A percentile compares a stretch with the other conserved stretches of the same genome.
Conservation (phyloP, 2,797 vertebrate genomes). For the Rhodeus uyekii region DNA sequence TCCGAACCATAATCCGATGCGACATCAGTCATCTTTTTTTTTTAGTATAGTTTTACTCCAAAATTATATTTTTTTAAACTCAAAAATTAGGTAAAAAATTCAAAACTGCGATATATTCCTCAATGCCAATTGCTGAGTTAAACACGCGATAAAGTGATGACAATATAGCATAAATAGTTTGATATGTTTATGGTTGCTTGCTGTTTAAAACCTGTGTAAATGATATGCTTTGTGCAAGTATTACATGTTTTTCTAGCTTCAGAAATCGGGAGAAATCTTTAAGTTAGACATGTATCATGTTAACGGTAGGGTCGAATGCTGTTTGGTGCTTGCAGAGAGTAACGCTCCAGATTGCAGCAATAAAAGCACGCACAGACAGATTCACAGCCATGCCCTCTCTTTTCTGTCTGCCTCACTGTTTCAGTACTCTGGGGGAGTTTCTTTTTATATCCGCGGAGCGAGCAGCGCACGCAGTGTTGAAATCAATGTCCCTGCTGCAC, state of each 20-base stretch:
- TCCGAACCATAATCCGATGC: not conserved
- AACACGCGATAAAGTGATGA: not conserved
- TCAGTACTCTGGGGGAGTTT: constrained; percentile 1
- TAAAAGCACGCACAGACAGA: not conserved
- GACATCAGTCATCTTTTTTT: not conserved
- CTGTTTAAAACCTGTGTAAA: not conserved
- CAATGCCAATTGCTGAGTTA: not conserved
- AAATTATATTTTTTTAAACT: too few relatives aligned
- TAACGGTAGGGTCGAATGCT: not conserved
- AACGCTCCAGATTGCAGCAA: constrained; percentile 8
- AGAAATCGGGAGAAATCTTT: not conserved
- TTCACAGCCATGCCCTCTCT: constrained; percentile 12
- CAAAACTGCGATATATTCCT: not conserved
- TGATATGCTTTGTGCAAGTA: not conserved
- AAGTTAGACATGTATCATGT: not conserved
- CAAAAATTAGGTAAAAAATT: not conserved
- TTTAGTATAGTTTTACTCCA: too few relatives aligned
- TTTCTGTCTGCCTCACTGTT: constrained; percentile 34
- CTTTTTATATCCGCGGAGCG: constrained; percentile 27
- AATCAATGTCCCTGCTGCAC: constrained; percentile 32
- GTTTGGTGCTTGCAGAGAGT: constrained; percentile 13
- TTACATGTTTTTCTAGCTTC: not conserved
- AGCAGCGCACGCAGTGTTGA: constrained; percentile 10
- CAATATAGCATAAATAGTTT: not conserved
- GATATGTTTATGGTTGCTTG: not conserved